A percentile compares a stretch with the other conserved stretches of the same genome.
These are phyloP conservation scores for Bombylius major DNA, from an alignment of 2,888 invertebrate species.

Conservation along the genomic window DNA sequence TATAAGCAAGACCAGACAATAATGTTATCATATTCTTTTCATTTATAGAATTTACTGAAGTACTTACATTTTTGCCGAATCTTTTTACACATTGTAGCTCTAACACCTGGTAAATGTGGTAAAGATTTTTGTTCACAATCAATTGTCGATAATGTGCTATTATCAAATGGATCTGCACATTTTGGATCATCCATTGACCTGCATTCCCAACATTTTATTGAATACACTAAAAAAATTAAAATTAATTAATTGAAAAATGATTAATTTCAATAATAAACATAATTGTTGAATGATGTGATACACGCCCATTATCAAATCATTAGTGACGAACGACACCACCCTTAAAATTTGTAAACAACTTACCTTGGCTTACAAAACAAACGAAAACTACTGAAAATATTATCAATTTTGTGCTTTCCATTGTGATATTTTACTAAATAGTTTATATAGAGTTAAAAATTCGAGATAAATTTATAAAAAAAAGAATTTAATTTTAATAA, in stretches of 20 bases:
- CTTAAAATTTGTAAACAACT: background rate
- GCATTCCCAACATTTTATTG: slow-evolving; percentile 85
- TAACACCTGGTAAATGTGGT: slow-evolving; percentile 52
- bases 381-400: background rate
- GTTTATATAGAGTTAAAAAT: too few species aligned
- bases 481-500: too few species aligned
- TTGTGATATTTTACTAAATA: too few species aligned
- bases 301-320: too few species aligned
- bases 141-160: slow-evolving; percentile 71
- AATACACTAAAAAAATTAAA: slow-evolving; percentile 37
- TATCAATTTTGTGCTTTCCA: background rate
- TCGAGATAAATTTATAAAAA: too few species aligned
- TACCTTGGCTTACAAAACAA: background rate
- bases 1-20: slow-evolving; percentile 31
- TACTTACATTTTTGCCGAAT: slow-evolving; percentile 72
- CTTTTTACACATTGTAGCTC: slow-evolving; percentile 80
- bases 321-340: too few species aligned
- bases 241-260: background rate
- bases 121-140: slow-evolving; percentile 57
- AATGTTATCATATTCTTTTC: background rate
- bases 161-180: slow-evolving; percentile 87
- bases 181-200: slow-evolving; percentile 79
- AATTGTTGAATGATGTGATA: too few species aligned
- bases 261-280: background rate
- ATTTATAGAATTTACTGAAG: background rate